Conservation (phyloP, 2,797 vertebrate species). For the Cirrhinus molitorella region DNA sequence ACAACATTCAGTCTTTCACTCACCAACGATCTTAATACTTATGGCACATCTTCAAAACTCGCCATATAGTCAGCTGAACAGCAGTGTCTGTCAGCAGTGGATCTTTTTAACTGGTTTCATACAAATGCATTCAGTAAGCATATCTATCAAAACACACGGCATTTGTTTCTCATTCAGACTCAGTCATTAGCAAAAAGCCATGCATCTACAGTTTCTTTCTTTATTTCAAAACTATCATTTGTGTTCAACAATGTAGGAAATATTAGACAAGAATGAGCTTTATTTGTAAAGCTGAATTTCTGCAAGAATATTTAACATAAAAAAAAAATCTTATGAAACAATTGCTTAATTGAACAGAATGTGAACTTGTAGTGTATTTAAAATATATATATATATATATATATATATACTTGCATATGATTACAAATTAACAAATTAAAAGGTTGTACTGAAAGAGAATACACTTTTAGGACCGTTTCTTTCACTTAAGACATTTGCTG, state of each 20-base stretch:
- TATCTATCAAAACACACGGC: not conserved
- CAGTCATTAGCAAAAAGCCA: not conserved
- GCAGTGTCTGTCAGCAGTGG: constrained; percentile 12
- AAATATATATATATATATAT: no score
- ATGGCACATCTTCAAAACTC: not conserved
- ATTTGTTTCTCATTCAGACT: not conserved
- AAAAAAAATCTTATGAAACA: no score
- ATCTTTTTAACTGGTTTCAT: constrained; percentile 26
- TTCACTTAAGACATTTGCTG: no score
- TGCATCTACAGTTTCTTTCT: no score
- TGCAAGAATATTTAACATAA: no score
- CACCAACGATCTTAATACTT: not conserved
- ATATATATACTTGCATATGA: no score
- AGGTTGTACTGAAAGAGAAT: no score
- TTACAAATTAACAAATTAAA: no score
- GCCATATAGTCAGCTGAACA: not conserved
- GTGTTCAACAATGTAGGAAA: not conserved
- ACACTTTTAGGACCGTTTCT: no score
- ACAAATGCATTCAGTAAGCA: not conserved
- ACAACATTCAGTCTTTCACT: not conserved
- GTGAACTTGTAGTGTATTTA: not conserved
- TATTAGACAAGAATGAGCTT: not conserved
- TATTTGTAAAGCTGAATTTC: no score
- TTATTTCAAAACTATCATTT: not conserved
- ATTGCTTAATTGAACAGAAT: not conserved